Conservation (phyloP, 1,140 invertebrate species). For the Octopus sinensis region DNA sequence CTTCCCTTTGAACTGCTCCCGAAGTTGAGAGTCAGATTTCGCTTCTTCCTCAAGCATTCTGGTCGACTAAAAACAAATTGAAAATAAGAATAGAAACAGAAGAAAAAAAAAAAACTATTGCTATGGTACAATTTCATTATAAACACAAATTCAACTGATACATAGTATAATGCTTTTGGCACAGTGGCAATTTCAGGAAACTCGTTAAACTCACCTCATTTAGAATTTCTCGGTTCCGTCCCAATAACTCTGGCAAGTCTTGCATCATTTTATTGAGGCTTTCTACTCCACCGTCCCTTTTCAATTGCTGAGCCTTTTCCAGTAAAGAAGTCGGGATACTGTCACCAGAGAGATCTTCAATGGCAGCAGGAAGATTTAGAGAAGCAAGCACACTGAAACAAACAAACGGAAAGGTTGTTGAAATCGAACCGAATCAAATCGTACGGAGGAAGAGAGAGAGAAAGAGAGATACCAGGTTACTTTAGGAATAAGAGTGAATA, state of each 20-base stretch:
- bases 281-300: constrained; percentile 55
- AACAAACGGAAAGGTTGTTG: background rate
- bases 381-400: constrained; percentile 77
- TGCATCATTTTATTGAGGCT: constrained; percentile 63
- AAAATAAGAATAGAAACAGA: background rate
- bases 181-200: too few species aligned
- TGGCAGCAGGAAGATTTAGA: constrained; percentile 93
- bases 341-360: constrained; percentile 79
- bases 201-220: constrained; percentile 70
- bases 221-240: constrained; percentile 91
- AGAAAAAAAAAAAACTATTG: background rate
- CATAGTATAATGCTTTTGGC: too few species aligned
- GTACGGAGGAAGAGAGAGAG: too few species aligned
- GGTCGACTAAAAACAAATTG: constrained; percentile 64
- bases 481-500: too few species aligned
- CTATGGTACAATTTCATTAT: background rate
- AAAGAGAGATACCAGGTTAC: too few species aligned
- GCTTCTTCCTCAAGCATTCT: constrained; percentile 87
- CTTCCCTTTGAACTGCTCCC: constrained; percentile 79
- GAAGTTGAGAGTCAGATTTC: constrained; percentile 81
- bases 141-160: background rate
- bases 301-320: constrained; percentile 73
- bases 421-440: too few species aligned
- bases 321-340: constrained; percentile 82
- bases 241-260: constrained; percentile 86